phyloP scores from a whole-genome alignment of 2,113 vertebrate species.

The Gymnogyps californianus region DNA sequence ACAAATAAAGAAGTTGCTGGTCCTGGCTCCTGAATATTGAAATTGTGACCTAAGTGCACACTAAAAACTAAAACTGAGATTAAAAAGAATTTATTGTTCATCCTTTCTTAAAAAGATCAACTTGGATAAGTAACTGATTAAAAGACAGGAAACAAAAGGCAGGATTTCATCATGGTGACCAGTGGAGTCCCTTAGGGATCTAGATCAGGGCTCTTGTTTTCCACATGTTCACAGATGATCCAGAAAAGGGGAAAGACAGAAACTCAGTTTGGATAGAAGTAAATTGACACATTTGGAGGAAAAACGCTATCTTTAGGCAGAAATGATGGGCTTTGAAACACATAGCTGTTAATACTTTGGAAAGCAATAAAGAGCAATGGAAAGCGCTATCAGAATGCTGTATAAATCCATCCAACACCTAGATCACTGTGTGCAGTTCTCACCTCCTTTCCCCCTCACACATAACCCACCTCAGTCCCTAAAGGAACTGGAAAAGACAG shows the following conservation, averaged over 20 bases:
- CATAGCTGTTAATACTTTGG: neutral
- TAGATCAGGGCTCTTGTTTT: neutral
- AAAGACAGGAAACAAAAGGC: neutral
- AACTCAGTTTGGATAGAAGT: neutral
- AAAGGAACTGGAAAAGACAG: neutral
- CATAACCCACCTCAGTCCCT: neutral
- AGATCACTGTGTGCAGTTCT: accelerated
- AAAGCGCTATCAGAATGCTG: neutral
- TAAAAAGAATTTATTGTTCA: neutral
- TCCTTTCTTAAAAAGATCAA: neutral
- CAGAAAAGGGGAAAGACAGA: neutral
- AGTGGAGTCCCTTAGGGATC: neutral
- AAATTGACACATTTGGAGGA: neutral
- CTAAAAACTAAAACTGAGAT: neutral
- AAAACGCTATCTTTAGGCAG: neutral
- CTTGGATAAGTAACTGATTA: neutral
- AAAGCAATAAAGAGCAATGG: neutral
- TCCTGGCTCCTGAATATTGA: neutral
- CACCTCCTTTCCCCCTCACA: neutral
- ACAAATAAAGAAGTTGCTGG: neutral
- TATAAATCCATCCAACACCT: neutral
- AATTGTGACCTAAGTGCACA: neutral
- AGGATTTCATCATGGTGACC: neutral
- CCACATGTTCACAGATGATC: neutral
- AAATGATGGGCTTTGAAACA: neutral